Percentiles rank a stretch among this genome's conserved stretches.
Evolutionary conservation across 2,888 invertebrate genomes (phyloP).

Genomic region (Yponomeuta malinellus): DNA sequence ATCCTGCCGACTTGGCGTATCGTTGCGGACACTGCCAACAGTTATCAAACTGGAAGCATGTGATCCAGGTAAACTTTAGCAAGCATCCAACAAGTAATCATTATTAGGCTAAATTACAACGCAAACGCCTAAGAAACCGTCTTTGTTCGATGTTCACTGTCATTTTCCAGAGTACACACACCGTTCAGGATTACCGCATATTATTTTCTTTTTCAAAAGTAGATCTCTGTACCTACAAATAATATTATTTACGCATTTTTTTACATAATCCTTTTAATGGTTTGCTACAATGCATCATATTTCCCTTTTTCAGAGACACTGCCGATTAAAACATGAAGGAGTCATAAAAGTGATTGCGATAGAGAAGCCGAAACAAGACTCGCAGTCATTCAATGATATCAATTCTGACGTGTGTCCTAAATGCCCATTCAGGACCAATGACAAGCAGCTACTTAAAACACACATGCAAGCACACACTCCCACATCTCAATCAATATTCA

Average conservation of each 20-base stretch:
- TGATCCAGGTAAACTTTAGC: slow-evolving; percentile 80
- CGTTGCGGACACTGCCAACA: slow-evolving; percentile 89
- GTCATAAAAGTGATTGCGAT: slow-evolving; percentile 80
- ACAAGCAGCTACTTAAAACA: slow-evolving; percentile 74
- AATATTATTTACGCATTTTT: no score
- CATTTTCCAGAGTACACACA: no score
- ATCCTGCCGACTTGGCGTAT: slow-evolving; percentile 69
- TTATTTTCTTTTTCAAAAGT: no score
- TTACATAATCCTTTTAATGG: no score
- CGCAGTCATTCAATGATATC: slow-evolving; percentile 36
- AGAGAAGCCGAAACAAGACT: slow-evolving; percentile 64
- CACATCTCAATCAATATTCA: slow-evolving; percentile 80
- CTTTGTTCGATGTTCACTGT: no score
- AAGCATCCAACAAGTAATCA: no score
- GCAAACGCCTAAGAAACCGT: no score
- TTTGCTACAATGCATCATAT: slow-evolving; percentile 7
- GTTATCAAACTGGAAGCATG: slow-evolving; percentile 90
- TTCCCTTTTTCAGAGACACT: slow-evolving; percentile 78
- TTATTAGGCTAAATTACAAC: no score
- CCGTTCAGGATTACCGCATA: no score
- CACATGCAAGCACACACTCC: slow-evolving; percentile 84
- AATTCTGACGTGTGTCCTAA: slow-evolving; percentile 75
- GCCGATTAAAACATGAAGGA: slow-evolving; percentile 86
- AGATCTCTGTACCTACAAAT: no score
- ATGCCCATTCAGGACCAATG: slow-evolving; percentile 82